Conservation (phyloP, 2,113 vertebrate species). For the Bos indicus region DNA sequence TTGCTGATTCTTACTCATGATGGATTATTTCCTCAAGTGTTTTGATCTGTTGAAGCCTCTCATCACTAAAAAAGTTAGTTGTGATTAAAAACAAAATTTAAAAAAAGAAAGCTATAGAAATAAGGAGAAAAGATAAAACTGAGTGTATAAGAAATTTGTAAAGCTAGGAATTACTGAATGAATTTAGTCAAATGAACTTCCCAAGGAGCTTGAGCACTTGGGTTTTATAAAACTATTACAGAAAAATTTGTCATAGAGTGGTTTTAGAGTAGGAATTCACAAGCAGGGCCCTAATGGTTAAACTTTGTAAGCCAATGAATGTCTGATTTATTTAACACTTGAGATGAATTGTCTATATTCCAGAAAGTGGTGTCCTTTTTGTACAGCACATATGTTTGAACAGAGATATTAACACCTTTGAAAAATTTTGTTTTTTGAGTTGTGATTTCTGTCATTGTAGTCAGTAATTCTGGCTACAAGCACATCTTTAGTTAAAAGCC, state of each 20-base stretch:
- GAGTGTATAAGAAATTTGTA: neutral
- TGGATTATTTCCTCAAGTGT: neutral
- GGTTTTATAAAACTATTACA: neutral
- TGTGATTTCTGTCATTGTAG: constrained; percentile 19
- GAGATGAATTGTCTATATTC: neutral
- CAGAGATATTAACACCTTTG: neutral
- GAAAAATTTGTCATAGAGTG: neutral
- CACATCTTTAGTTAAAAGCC: neutral
- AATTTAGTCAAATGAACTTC: constrained; percentile 11
- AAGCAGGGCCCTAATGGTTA: neutral
- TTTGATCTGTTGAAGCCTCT: neutral
- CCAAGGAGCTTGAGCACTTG: neutral
- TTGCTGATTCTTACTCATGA: neutral
- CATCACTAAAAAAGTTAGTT: neutral
- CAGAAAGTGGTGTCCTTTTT: neutral
- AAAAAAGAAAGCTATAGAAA: neutral
- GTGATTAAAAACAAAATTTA: neutral
- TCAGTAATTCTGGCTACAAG: neutral
- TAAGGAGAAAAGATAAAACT: neutral
- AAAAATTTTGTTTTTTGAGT: neutral
- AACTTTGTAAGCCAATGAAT: neutral
- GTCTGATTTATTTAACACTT: neutral
- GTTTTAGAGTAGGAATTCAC: neutral
- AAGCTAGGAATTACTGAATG: neutral
- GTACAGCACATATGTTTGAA: neutral